phyloP scores from a whole-genome alignment of 2,113 vertebrate genomes.

The Montifringilla adamsi region DNA sequence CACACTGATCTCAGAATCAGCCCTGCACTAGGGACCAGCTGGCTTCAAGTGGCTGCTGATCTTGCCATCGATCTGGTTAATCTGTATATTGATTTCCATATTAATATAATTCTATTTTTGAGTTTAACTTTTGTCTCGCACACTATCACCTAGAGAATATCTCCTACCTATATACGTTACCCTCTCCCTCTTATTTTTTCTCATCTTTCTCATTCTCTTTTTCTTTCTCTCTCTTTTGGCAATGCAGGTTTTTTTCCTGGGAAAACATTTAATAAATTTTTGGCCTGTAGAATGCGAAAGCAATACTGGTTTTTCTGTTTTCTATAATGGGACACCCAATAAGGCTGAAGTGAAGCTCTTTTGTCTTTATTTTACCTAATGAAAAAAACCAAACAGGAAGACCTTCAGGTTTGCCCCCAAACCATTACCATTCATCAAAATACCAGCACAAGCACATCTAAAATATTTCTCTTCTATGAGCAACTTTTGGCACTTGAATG shows the following conservation, averaged over 20 bases:
- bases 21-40: neutral
- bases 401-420: neutral
- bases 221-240: neutral
- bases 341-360: neutral
- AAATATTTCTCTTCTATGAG: neutral
- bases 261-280: neutral
- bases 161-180: neutral
- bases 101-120: neutral
- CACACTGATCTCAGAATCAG: neutral
- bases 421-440: neutral
- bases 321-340: neutral
- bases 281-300: neutral
- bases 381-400: neutral
- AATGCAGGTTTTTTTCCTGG: accelerated
- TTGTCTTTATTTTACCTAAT: neutral
- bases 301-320: neutral
- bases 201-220: neutral
- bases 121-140: neutral
- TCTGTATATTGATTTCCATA: neutral
- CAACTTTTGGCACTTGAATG: neutral
- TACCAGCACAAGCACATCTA: neutral
- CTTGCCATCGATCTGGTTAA: neutral
- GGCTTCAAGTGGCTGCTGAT: neutral
- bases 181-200: neutral
- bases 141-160: neutral